These are phyloP conservation scores for Drosophila hamatofila DNA, from an alignment of 2,888 invertebrate genomes.

Conservation along the genomic window DNA sequence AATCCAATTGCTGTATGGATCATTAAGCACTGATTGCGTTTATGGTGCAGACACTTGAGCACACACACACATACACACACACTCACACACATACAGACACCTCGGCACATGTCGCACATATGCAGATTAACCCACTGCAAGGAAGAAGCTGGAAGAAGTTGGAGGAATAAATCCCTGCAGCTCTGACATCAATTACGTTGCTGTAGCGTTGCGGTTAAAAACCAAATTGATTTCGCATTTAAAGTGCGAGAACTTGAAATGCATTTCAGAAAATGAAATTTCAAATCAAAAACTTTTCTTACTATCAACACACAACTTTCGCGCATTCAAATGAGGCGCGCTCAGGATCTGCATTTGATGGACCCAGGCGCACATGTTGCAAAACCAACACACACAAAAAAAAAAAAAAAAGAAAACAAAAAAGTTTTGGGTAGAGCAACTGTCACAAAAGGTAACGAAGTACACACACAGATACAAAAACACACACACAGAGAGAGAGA, in stretches of 20 bases:
- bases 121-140: constrained; percentile 63
- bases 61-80: constrained; percentile 12
- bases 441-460: constrained; percentile 52
- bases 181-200: constrained; percentile 20
- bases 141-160: constrained; percentile 10
- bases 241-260: constrained; percentile 19
- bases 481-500: constrained; percentile 3
- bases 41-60: constrained; percentile 52
- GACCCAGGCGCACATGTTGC: constrained; percentile 65
- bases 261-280: constrained; percentile 39
- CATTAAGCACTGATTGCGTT: constrained; percentile 79
- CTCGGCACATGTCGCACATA: constrained; percentile 21
- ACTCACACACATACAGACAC: constrained; percentile 14
- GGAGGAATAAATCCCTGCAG: not conserved
- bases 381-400: constrained; percentile 30
- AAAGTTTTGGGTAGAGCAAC: constrained; percentile 26
- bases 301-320: constrained; percentile 24
- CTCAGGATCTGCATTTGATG: constrained; percentile 68
- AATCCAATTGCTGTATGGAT: constrained; percentile 75
- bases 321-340: constrained; percentile 56
- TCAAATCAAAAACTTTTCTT: constrained; percentile 12
- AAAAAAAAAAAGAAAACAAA: not conserved
- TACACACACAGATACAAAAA: constrained; percentile 13
- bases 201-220: constrained; percentile 30
- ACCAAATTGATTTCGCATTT: constrained; percentile 50